A percentile compares a stretch with the other conserved stretches of the same genome.
These are phyloP conservation scores for Rousettus madagascariensis DNA, from an alignment of 2,797 vertebrate species.

Conservation along the genomic window DNA sequence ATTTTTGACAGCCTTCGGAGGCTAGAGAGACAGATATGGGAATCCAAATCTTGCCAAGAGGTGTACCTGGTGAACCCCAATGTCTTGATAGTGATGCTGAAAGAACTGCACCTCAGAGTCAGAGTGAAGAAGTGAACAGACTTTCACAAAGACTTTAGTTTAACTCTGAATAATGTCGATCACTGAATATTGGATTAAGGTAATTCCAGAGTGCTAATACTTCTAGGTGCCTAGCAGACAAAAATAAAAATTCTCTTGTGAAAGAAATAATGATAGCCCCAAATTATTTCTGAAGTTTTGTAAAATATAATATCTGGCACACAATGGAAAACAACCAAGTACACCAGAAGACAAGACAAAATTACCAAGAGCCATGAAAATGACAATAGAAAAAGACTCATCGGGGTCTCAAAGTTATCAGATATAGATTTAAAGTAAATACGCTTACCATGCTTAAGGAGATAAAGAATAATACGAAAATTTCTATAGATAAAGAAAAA, in stretches of 20 bases:
- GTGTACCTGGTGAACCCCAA: background rate
- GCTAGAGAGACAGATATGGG: background rate
- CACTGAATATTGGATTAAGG: background rate
- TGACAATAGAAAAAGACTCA: background rate
- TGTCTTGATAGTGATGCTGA: background rate
- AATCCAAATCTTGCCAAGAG: background rate
- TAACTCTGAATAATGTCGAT: background rate
- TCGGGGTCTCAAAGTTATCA: background rate
- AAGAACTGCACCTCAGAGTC: background rate
- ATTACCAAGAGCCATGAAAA: slow-evolving; percentile 19
- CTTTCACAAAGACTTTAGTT: background rate
- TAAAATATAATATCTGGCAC: background rate
- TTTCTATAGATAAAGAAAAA: background rate
- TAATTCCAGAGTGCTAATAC: background rate
- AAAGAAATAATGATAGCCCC: background rate
- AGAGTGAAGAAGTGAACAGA: background rate
- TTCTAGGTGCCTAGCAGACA: background rate
- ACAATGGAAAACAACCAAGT: background rate
- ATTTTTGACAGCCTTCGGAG: background rate
- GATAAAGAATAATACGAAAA: background rate
- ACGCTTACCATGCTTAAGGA: background rate
- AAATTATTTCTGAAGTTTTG: background rate
- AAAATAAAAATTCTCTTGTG: background rate
- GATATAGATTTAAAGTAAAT: background rate
- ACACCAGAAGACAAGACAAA: background rate